phyloP scores from a whole-genome alignment of 2,113 vertebrate species.

The Osmerus mordax region DNA sequence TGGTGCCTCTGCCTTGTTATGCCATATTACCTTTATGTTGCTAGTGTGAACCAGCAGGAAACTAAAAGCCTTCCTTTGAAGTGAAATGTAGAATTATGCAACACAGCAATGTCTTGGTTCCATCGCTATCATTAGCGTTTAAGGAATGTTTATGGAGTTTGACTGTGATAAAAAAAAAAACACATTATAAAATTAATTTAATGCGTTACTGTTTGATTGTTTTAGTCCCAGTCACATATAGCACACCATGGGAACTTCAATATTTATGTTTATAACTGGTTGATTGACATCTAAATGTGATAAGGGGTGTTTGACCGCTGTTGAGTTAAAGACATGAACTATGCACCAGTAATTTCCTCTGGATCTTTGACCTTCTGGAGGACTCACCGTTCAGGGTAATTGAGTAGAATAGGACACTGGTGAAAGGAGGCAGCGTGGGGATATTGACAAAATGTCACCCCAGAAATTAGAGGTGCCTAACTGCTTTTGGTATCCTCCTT shows the following conservation, averaged over 20 bases:
- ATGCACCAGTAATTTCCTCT: constrained; percentile 17
- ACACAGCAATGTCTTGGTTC: not conserved
- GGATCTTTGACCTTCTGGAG: constrained; percentile 48
- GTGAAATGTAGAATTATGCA: not conserved
- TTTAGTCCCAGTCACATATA: not conserved
- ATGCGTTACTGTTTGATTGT: not conserved
- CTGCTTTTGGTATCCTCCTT: constrained; percentile 24
- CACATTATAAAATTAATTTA: not conserved
- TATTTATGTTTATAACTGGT: not conserved
- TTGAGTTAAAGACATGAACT: constrained; percentile 4
- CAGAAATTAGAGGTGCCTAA: constrained; percentile 57
- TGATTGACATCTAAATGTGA: not conserved
- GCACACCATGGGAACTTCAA: not conserved
- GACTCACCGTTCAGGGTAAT: constrained; percentile 38
- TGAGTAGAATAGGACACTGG: constrained; percentile 46
- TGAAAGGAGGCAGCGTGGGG: constrained; percentile 41
- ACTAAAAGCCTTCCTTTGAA: constrained; percentile 6
- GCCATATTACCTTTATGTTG: not conserved
- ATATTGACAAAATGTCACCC: constrained; percentile 67
- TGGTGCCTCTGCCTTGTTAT: not conserved
- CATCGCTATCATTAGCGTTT: constrained; percentile 1
- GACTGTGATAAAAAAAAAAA: not conserved
- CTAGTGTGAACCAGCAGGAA: not conserved
- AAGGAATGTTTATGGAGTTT: not conserved
- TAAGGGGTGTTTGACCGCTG: not conserved